phyloP scores from a whole-genome alignment of 2,113 vertebrate species.

The Aphelocoma coerulescens region DNA sequence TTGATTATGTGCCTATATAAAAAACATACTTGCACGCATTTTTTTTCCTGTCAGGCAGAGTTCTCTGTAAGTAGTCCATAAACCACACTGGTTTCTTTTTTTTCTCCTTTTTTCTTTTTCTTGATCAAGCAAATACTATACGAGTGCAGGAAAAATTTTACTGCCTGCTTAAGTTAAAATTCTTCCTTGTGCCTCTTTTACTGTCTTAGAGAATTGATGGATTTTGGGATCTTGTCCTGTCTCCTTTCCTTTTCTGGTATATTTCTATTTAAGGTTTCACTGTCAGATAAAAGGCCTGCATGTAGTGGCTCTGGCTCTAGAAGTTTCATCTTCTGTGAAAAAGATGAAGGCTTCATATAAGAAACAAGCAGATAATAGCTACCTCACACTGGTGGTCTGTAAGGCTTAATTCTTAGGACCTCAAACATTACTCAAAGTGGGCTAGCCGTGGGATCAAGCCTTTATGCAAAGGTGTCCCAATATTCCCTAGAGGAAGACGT shows the following conservation, averaged over 20 bases:
- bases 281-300: neutral
- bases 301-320: neutral
- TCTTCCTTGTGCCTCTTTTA: neutral
- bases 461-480: neutral
- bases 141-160: neutral
- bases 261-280: conserved; percentile 10
- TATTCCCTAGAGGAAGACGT: neutral
- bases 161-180: neutral
- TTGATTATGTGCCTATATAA: neutral
- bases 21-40: neutral
- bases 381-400: accelerated
- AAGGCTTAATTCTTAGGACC: neutral
- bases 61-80: neutral
- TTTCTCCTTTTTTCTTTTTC: neutral
- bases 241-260: neutral
- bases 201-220: neutral
- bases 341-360: neutral
- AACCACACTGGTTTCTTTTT: neutral
- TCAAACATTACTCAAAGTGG: neutral
- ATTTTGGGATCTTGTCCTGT: neutral
- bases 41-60: neutral
- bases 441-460: neutral
- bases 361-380: neutral
- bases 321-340: neutral
- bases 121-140: neutral